These are phyloP conservation scores for Barypeithes pellucidus DNA, from an alignment of 2,888 invertebrate species.

Conservation along the genomic window DNA sequence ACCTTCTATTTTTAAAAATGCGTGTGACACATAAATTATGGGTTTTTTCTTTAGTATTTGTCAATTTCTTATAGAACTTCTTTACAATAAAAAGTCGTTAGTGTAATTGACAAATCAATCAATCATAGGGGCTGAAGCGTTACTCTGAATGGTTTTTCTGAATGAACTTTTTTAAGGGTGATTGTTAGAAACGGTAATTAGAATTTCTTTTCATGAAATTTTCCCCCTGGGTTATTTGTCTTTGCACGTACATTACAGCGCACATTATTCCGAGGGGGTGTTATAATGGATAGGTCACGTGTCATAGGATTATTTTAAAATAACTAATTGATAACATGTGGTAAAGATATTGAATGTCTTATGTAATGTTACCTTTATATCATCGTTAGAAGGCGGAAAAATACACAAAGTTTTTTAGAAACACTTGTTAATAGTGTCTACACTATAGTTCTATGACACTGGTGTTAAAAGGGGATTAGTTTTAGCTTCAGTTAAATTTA, in stretches of 20 bases:
- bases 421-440: too few relatives aligned
- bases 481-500: too few relatives aligned
- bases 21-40: slow-evolving; percentile 6
- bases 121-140: neutral
- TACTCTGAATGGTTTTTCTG: neutral
- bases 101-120: neutral
- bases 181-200: slow-evolving; percentile 11
- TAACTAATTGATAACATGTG: too few relatives aligned
- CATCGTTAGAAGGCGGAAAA: too few relatives aligned
- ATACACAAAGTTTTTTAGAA: too few relatives aligned
- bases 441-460: too few relatives aligned
- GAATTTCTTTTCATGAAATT: neutral
- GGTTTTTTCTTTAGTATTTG: slow-evolving; percentile 1
- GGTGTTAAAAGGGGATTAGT: too few relatives aligned
- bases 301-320: too few relatives aligned
- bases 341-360: too few relatives aligned
- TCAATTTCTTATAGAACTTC: neutral
- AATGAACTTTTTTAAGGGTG: neutral
- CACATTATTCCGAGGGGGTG: too few relatives aligned
- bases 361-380: too few relatives aligned
- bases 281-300: too few relatives aligned
- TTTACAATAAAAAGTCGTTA: slow-evolving; percentile 13
- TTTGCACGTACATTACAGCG: neutral
- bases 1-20: neutral
- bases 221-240: neutral